A percentile compares a stretch with the other conserved stretches of the same genome.
These are phyloP conservation scores for Tylochromis polylepis DNA, from an alignment of 2,113 vertebrate genomes.

Conservation along the genomic window DNA sequence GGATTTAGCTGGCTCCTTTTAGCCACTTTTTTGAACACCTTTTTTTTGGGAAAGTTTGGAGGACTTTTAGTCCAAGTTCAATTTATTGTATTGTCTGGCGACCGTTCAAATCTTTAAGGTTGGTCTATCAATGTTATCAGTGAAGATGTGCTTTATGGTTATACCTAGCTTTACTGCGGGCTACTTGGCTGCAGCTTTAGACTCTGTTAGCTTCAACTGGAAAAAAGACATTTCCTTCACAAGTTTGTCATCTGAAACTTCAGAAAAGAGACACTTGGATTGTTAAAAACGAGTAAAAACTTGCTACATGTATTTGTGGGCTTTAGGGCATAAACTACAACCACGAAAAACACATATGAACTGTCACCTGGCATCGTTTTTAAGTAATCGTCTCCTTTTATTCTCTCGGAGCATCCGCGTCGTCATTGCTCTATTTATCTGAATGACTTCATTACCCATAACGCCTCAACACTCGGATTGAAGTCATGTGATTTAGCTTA, in stretches of 20 bases:
- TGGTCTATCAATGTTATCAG: neutral
- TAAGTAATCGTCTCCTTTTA: neutral
- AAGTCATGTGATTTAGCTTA: constrained; percentile 74
- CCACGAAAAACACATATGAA: neutral
- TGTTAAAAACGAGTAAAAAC: neutral
- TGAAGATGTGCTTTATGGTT: neutral
- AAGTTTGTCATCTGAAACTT: neutral
- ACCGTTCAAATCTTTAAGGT: neutral
- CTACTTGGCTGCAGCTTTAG: neutral
- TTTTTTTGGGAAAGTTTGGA: neutral
- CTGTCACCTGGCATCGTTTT: neutral
- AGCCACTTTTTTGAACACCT: neutral
- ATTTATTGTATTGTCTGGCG: neutral
- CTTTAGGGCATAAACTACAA: rapidly evolving
- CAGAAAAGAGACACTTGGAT: neutral
- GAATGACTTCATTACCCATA: constrained; percentile 67
- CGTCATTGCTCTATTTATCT: neutral
- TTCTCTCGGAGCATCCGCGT: rapidly evolving
- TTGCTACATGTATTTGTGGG: neutral
- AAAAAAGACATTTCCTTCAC: neutral
- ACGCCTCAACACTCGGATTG: constrained; percentile 15
- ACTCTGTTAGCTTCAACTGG: neutral
- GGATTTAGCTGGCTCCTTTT: neutral
- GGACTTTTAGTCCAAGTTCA: neutral
- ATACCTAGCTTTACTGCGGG: neutral